Conservation (phyloP, 2,113 vertebrate species). For the Psettodes erumei region DNA sequence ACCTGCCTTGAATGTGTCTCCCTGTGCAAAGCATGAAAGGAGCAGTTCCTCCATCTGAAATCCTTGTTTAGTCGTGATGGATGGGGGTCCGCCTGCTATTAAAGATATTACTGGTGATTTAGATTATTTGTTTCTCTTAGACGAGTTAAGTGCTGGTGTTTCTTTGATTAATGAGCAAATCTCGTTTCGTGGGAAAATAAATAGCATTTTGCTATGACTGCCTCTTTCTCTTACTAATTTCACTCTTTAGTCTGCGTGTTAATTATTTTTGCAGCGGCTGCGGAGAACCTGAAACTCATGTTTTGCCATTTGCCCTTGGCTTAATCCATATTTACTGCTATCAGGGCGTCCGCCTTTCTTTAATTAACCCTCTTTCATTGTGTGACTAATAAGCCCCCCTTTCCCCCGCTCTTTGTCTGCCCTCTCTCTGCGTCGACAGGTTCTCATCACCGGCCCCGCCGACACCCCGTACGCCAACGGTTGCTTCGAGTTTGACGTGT, state of each 20-base stretch:
- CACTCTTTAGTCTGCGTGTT: constrained; percentile 21
- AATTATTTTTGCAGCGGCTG: constrained; percentile 16
- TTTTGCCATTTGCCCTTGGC: constrained; percentile 8
- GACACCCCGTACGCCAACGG: constrained; percentile 98
- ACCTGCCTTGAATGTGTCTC: no score
- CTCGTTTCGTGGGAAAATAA: constrained; percentile 2
- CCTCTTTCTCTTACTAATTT: constrained; percentile 6
- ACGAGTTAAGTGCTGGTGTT: constrained; percentile 1
- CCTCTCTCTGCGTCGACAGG: constrained; percentile 76
- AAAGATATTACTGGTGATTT: not conserved
- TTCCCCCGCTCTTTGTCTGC: not conserved
- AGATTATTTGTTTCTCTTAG: not conserved
- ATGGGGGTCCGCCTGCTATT: not conserved
- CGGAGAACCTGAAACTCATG: not conserved
- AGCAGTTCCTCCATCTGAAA: not conserved
- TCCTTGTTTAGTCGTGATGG: not conserved
- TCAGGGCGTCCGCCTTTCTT: constrained; percentile 1
- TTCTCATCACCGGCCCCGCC: constrained; percentile 97
- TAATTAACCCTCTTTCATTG: constrained; percentile 27
- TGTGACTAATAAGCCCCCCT: constrained; percentile 15
- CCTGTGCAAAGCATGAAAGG: no score
- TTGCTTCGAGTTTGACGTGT: constrained; percentile 99
- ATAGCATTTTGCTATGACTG: constrained; percentile 12
- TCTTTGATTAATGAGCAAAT: constrained; percentile 46
- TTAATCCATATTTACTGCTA: constrained; percentile 19